Evolutionary conservation across 2,797 vertebrate genomes (phyloP), one percentile per base, ranked within the genome.

Genomic region (Momotus momota): DNA sequence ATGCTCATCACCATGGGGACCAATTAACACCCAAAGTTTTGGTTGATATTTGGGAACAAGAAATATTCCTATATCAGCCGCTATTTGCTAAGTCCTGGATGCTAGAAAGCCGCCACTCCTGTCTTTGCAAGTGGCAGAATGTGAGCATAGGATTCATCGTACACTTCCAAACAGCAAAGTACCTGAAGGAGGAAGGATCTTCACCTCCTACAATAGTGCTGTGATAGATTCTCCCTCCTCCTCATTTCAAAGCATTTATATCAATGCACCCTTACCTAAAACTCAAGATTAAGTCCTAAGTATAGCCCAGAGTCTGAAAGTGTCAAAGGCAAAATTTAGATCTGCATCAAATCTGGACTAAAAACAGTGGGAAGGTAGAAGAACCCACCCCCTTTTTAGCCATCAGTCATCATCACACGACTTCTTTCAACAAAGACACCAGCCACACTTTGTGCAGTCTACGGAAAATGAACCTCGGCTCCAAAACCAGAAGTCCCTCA

Each of bases 1-100:
- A 86, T 80, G 69, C 86, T 94, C 2, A 77, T 94, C 90, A 90
- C 95, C 91, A 95, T 93, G 77, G 93, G 91, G 87, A 95, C 40
- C 90, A 54, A 91, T 81, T 74, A 86, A 75, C 18, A 33, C 43
- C 14, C 13, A 0, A 71, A 45, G 60, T 83, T 83, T 71, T 51
- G 38, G 46, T 26, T 78, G 55, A 52, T 87, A 64, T 72, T 49
- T 83, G 29, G 61, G 12, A 71, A 64, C 17, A 75, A 83, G 25
- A 88, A 84, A 94, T 72, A 57, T 70, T 92, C 48, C 45, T 73
- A 41, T 49, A 55, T 16, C 14, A 74, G 21, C n/a, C 83, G 69
- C 40, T 57, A 43, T 60, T 91, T 83, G 41, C 81, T 31, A 55
- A 66, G 46, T 46, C 58, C 9, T 11, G 29, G 8, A 25, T 67